Evolutionary conservation across 2,797 vertebrate species (phyloP).

Genomic region (Picus viridis): DNA sequence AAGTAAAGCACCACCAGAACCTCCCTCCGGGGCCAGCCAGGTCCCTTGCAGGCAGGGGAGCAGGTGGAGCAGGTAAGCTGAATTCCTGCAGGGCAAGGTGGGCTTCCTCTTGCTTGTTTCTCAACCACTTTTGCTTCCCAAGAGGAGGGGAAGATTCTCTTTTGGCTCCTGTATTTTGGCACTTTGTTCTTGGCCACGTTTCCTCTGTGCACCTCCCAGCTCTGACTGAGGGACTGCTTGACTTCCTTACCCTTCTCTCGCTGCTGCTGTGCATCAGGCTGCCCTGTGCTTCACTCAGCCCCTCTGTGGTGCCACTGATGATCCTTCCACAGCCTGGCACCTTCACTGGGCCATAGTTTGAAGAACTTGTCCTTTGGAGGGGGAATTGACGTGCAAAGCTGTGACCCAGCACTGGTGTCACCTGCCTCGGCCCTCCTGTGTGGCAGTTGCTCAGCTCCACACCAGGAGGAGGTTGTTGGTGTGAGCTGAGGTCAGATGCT

Average conservation of each 20-base stretch:
- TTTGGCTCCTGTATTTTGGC: conserved; percentile 5
- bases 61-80: background rate
- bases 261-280: conserved; percentile 31
- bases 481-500: background rate
- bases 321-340: background rate
- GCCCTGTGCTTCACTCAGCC: conserved; percentile 11
- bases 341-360: conserved; percentile 15
- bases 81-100: background rate
- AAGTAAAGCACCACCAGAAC: background rate
- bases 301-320: background rate
- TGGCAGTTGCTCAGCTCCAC: background rate
- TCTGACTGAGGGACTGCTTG: conserved; percentile 38
- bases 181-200: conserved; percentile 32
- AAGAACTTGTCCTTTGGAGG: background rate
- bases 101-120: background rate
- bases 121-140: background rate
- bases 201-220: conserved; percentile 16
- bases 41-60: background rate
- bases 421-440: background rate
- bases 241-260: conserved; percentile 72
- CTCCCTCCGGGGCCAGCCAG: background rate
- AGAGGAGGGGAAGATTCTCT: background rate
- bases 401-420: background rate
- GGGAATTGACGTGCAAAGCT: background rate
- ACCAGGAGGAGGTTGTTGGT: background rate